phyloP scores from a whole-genome alignment of 2,797 vertebrate genomes.

The Atherinosoma microstoma region DNA sequence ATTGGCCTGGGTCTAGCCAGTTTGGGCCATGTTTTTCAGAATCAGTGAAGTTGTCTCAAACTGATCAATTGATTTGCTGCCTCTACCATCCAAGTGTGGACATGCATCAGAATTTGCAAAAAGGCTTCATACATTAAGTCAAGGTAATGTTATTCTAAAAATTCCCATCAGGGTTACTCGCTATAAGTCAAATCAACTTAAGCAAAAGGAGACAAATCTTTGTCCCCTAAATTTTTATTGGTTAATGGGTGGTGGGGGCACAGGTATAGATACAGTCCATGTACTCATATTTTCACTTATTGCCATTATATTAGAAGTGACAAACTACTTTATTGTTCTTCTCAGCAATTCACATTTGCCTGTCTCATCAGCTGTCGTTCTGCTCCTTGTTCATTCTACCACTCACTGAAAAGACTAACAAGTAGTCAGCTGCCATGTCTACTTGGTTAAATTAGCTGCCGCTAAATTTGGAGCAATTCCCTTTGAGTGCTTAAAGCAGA shows the following conservation, averaged over 20 bases:
- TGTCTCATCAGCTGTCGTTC: background rate
- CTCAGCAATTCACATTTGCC: background rate
- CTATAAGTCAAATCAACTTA: background rate
- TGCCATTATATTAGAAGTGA: background rate
- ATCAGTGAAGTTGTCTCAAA: background rate
- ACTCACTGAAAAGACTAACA: background rate
- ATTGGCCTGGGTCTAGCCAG: background rate
- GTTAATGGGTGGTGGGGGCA: no score
- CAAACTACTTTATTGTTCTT: background rate
- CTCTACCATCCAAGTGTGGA: background rate
- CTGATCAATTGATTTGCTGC: background rate
- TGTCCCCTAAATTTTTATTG: no score
- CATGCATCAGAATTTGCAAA: background rate
- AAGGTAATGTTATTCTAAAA: background rate
- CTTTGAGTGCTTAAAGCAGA: background rate
- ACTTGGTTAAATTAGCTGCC: background rate
- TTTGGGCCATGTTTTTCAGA: no score
- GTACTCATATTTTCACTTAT: background rate
- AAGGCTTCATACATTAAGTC: background rate
- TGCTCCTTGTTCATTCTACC: background rate
- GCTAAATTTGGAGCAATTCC: background rate
- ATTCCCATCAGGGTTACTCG: background rate
- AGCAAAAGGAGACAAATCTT: background rate
- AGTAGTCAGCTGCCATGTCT: background rate
- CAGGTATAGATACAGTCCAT: no score